phyloP scores from a whole-genome alignment of 2,888 invertebrate species.

The Holacanthella duospinosa region DNA sequence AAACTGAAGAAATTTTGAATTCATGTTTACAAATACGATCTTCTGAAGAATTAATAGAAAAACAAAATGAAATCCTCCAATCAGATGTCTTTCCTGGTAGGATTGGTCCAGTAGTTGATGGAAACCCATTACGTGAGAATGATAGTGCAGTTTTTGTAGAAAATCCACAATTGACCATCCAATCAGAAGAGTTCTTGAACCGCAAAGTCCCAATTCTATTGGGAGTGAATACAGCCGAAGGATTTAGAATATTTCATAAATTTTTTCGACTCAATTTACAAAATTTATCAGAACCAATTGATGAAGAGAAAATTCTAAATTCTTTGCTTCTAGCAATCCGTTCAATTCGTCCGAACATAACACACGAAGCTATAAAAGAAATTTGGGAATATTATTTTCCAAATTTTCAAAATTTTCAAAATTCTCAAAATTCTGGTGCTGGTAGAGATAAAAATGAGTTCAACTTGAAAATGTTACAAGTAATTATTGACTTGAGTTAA shows the following conservation, averaged over 20 bases:
- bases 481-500: neutral
- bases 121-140: neutral
- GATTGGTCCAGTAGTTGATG: constrained; percentile 28
- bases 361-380: constrained; percentile 26
- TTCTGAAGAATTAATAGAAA: constrained; percentile 18
- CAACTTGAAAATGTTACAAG: neutral
- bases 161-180: constrained; percentile 11
- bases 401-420: too few species aligned
- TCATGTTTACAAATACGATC: constrained; percentile 23
- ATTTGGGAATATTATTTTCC: constrained; percentile 34
- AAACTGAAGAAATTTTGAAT: constrained; percentile 6
- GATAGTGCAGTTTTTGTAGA: constrained; percentile 17
- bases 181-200: constrained; percentile 23
- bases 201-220: constrained; percentile 28
- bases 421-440: too few species aligned
- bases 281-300: constrained; percentile 6
- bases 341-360: constrained; percentile 20
- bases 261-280: constrained; percentile 20
- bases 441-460: neutral
- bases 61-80: constrained; percentile 22
- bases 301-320: constrained; percentile 14
- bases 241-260: constrained; percentile 28
- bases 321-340: constrained; percentile 16
- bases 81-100: constrained; percentile 25
- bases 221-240: constrained; percentile 29